Evolutionary conservation across 2,888 invertebrate genomes (phyloP).

Genomic region (Achlya flavicornis): DNA sequence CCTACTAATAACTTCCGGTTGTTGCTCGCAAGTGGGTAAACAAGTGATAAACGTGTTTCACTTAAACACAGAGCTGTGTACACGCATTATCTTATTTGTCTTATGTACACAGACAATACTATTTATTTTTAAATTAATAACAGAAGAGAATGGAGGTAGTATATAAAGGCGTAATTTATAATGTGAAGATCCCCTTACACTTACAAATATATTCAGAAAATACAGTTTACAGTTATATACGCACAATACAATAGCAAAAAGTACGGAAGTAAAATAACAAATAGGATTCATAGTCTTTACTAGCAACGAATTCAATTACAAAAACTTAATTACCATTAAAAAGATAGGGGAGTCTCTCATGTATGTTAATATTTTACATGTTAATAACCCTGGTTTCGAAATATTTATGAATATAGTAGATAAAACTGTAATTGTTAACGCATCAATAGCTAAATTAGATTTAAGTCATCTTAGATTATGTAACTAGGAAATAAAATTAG

Average conservation of each 20-base stretch:
- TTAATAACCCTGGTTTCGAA: neutral
- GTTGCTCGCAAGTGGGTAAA: neutral
- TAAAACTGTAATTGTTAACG: no score
- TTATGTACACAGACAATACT: neutral
- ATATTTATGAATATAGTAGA: neutral
- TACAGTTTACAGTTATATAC: neutral
- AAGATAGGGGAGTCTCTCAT: neutral
- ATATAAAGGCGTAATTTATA: neutral
- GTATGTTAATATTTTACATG: neutral
- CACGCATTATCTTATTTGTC: neutral
- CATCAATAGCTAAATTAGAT: neutral
- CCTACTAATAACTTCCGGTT: neutral
- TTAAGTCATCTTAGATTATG: neutral
- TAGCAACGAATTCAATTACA: neutral
- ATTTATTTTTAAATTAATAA: neutral
- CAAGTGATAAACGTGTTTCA: constrained; percentile 2
- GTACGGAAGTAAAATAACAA: neutral
- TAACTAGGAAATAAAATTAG: no score
- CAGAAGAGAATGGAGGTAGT: neutral
- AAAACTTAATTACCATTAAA: neutral
- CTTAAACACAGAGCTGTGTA: neutral
- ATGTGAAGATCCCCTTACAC: neutral
- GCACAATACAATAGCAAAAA: neutral
- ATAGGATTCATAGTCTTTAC: neutral
- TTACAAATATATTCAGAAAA: neutral